Conservation (phyloP, 2,888 invertebrate species). For the Meandrusa payeni region DNA sequence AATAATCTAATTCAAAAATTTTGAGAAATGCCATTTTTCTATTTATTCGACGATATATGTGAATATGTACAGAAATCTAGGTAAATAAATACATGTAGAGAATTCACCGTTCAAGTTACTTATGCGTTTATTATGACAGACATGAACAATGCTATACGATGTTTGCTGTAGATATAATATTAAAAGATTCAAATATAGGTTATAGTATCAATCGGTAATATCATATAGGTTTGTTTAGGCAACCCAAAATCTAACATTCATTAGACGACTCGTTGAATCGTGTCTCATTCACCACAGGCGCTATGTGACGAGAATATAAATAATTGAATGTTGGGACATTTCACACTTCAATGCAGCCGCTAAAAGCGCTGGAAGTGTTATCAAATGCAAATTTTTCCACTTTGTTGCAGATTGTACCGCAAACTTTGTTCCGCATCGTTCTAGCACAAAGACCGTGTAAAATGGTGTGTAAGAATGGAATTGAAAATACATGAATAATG, state of each 20-base stretch:
- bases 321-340: slow-evolving; percentile 25
- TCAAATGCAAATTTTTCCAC: slow-evolving; percentile 18
- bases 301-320: slow-evolving; percentile 34
- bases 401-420: slow-evolving; percentile 27
- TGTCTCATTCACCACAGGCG: slow-evolving; percentile 35
- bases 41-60: too few relatives aligned
- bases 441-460: slow-evolving; percentile 8
- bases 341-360: slow-evolving; percentile 13
- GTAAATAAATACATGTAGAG: too few relatives aligned
- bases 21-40: too few relatives aligned
- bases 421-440: slow-evolving; percentile 13
- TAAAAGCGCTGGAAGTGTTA: slow-evolving; percentile 4
- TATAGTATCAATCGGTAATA: not conserved
- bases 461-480: slow-evolving; percentile 9
- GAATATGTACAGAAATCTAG: too few relatives aligned
- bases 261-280: slow-evolving; percentile 44
- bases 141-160: too few relatives aligned
- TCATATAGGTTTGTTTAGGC: not conserved
- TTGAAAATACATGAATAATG: slow-evolving; percentile 3
- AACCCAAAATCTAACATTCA: slow-evolving; percentile 49
- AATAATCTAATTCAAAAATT: too few relatives aligned
- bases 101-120: too few relatives aligned
- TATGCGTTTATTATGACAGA: too few relatives aligned
- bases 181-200: too few relatives aligned
- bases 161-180: too few relatives aligned